Conservation (phyloP, 2,797 vertebrate species). For the Enteromius treurensis region DNA sequence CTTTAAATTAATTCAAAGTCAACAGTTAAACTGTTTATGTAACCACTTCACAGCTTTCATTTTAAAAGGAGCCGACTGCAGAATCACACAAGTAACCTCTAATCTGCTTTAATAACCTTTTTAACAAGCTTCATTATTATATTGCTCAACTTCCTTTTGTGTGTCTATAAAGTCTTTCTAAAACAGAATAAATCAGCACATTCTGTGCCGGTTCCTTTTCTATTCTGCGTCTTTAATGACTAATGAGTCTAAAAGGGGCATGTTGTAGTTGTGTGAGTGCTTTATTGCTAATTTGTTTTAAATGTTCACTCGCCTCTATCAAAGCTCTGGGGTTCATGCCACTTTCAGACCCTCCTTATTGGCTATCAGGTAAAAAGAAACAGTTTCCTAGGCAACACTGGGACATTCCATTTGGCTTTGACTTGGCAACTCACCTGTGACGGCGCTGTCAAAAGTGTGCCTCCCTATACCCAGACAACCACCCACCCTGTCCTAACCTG, state of each 20-base stretch:
- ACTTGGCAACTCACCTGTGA: constrained; percentile 57
- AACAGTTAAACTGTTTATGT: background rate
- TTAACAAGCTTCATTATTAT: constrained; percentile 13
- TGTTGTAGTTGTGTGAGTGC: background rate
- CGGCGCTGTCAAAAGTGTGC: constrained; percentile 48
- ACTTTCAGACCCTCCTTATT: constrained; percentile 34
- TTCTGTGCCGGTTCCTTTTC: constrained; percentile 21
- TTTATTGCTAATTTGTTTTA: constrained; percentile 48
- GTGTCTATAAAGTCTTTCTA: constrained; percentile 3
- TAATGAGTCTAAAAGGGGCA: constrained; percentile 25
- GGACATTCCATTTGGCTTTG: constrained; percentile 56
- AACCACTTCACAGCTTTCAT: constrained; percentile 4
- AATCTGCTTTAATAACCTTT: background rate
- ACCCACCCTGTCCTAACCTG: constrained; percentile 49
- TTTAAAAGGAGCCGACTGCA: background rate
- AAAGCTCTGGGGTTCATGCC: background rate
- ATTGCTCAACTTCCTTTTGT: constrained; percentile 30
- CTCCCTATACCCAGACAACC: constrained; percentile 34
- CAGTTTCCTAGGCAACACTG: constrained; percentile 57
- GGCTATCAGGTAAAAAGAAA: constrained; percentile 43
- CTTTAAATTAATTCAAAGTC: background rate
- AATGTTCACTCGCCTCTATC: constrained; percentile 23
- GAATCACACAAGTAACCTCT: constrained; percentile 11
- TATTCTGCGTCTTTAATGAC: constrained; percentile 24
- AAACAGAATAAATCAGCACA: constrained; percentile 41